phyloP scores from a whole-genome alignment of 2,888 invertebrate genomes.

The Notodonta ziczac region DNA sequence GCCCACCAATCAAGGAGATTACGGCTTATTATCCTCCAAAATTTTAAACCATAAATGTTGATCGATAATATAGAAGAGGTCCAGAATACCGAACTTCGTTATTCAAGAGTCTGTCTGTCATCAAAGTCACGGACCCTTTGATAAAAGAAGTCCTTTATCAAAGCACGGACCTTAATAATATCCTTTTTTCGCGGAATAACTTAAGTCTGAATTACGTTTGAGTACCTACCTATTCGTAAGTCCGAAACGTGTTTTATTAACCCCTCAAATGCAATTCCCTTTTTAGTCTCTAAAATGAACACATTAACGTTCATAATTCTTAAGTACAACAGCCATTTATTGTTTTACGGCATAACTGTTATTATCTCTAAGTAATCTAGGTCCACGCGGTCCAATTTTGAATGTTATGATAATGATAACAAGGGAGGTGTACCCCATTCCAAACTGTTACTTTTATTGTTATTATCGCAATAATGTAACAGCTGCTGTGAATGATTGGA shows the following conservation, averaged over 20 bases:
- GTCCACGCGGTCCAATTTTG: conserved; percentile 38
- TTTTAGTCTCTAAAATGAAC: background rate
- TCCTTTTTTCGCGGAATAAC: no score
- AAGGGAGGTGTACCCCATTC: conserved; percentile 41
- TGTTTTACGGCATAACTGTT: background rate
- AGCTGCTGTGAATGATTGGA: conserved; percentile 18
- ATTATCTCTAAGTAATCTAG: conserved; percentile 14
- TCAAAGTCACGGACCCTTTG: no score
- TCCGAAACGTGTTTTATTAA: conserved; percentile 15
- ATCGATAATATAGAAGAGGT: no score
- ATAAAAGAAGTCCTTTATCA: no score
- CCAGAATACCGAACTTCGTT: no score
- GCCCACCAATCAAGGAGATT: no score
- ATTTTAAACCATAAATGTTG: no score
- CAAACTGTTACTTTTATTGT: conserved; percentile 52
- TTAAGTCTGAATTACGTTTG: no score
- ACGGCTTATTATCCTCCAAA: no score
- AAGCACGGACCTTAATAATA: no score
- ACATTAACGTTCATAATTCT: background rate
- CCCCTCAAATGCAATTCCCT: conserved; percentile 18
- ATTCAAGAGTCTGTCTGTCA: no score
- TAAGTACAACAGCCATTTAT: background rate
- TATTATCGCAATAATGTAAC: conserved; percentile 52
- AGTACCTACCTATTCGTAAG: no score
- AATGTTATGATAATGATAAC: conserved; percentile 53